phyloP scores from a whole-genome alignment of 1,140 invertebrate species.

The Maniola jurtina region DNA sequence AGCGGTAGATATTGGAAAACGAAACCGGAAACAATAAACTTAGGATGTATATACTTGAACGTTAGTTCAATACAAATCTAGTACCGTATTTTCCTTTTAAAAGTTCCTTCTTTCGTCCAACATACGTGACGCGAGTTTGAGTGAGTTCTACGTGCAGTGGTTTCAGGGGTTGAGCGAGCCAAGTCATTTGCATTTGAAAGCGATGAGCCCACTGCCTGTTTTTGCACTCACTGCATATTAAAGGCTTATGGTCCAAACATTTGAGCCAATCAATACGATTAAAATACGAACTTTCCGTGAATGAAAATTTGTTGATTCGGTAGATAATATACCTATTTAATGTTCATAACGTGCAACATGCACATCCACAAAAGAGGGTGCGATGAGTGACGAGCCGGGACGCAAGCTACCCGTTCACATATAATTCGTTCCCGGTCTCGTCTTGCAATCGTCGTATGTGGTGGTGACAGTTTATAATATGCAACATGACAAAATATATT shows the following conservation, averaged over 20 bases:
- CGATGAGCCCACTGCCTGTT: not conserved
- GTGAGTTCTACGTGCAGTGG: slow-evolving; percentile 1
- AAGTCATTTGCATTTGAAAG: slow-evolving; percentile 22
- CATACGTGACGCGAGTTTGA: slow-evolving; percentile 2
- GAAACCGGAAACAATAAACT: no score
- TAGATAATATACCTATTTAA: no score
- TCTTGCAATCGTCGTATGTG: no score
- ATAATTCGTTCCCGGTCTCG: no score
- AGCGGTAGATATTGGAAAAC: no score
- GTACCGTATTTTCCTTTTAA: not conserved
- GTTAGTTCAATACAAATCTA: not conserved
- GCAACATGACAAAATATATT: no score
- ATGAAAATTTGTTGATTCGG: not conserved
- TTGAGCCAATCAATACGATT: not conserved
- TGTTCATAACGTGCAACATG: no score
- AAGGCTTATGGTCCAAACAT: not conserved
- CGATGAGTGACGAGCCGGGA: no score
- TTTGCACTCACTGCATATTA: not conserved
- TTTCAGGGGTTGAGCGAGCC: slow-evolving; percentile 1
- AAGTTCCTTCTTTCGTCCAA: slow-evolving; percentile 7
- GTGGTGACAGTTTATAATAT: no score
- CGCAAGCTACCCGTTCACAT: no score
- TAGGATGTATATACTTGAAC: no score
- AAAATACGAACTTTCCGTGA: not conserved
- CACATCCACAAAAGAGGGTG: no score